A percentile compares a stretch with the other conserved stretches of the same genome.
These are phyloP conservation scores for Lepus americanus DNA, from an alignment of 2,113 vertebrate species.

Conservation along the genomic window DNA sequence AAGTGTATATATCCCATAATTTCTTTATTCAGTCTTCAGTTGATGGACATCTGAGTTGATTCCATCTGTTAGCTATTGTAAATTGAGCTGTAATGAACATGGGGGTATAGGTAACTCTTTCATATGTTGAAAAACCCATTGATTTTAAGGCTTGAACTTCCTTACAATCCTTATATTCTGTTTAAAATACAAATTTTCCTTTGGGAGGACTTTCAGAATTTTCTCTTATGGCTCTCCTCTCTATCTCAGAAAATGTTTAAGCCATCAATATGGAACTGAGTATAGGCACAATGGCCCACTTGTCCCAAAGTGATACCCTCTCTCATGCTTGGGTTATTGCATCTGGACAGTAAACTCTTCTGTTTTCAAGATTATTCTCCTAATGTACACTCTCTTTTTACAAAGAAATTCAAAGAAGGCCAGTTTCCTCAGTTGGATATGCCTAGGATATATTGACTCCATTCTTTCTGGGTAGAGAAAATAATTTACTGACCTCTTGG, in stretches of 20 bases:
- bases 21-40: too few species aligned
- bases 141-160: not conserved
- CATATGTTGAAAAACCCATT: not conserved
- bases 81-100: too few species aligned
- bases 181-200: not conserved
- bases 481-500: not conserved
- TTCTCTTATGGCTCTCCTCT: not conserved
- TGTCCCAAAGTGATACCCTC: not conserved
- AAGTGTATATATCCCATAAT: too few species aligned
- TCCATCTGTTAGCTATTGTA: too few species aligned
- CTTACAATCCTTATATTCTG: not conserved
- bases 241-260: not conserved
- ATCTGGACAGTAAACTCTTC: not conserved
- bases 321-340: not conserved
- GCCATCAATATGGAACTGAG: not conserved
- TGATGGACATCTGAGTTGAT: too few species aligned
- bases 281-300: too few species aligned
- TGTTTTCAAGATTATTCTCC: not conserved
- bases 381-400: not conserved
- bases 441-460: not conserved
- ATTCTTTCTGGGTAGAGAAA: not conserved
- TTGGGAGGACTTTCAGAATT: not conserved
- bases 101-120: too few species aligned
- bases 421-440: too few species aligned
- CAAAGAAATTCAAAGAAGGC: not conserved